Evolutionary conservation across 2,888 invertebrate genomes (phyloP), one percentile per base, ranked within the genome.

Genomic region (Nysson spinosus): DNA sequence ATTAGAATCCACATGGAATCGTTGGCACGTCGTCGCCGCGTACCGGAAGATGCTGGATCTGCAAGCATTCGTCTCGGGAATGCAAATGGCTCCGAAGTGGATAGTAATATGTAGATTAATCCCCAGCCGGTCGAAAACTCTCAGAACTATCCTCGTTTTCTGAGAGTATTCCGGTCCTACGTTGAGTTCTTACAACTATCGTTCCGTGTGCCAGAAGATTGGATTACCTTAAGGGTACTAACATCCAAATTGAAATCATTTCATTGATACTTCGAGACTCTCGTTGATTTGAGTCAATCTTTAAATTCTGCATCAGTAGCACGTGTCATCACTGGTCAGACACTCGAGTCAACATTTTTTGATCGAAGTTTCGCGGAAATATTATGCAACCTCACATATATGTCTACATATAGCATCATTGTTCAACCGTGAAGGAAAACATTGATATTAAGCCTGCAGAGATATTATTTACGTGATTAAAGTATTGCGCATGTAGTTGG

Each of bases 31-130:
- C 50, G 54, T 56, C 42, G 40, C 17, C 24, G 51, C 22, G 42
- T 49, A 51, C 43, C 49, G 52, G 58, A 64, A 64, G 52, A 61
- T 22, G 49, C 61, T 9, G 46, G 26, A 26, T 44, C 52, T 49
- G 55, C 61, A 49, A 39, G 49, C 54, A 56, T 68, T 58, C 55
- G 52, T 47, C 50, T 46, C 49, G 30, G 34, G 58, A 72, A 73
- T 75, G 72, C 68, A 73, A 73, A 75, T 73, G 52, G 44, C 52
- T 17, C 19, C 61, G 63, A 42, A 37, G 58, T 32, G 57, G 39
- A 61, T 54, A 52, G 55, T 73, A 67, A 68, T 67, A 71, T 63
- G 76, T 56, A 69, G 63, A 77, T 76, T 76, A 68, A 78, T 76
- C 62, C 73, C 46, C 34, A 30, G 62, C 39, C 54, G 71, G 61